Evolutionary conservation across 2,797 vertebrate genomes (phyloP), one percentile per base, ranked within the genome.

Genomic region (Aratinga solstitialis): DNA sequence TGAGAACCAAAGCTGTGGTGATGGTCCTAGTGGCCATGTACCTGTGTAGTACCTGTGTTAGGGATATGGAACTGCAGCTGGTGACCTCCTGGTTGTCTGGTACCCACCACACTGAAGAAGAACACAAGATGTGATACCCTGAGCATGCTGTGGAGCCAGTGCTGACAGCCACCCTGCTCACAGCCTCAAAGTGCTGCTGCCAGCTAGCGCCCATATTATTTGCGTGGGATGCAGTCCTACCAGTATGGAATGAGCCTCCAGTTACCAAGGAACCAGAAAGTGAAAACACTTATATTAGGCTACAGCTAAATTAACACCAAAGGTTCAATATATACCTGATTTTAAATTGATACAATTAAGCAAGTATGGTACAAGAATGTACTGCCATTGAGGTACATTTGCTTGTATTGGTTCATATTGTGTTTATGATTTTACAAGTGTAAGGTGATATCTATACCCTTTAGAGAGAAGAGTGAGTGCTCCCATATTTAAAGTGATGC

Each of bases 121-220:
- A 36, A 15, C 26, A 9, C 26, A 45, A 12, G 32, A 48, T 51
- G 36, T 36, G 17, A 58, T 29, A 58, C 22, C 45, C 58, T 13
- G 21, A 34, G 40, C 27, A 18, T 0, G 5, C 12, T 4, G 24
- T 5, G 2, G 47, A 69, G 91, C 38, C 0, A 0, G 7, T 63
- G 50, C 50, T 38, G 63, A 7, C 24, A 68, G 27, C 24, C 2
- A 0, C 34, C 14, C 58, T 51, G 51, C 32, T 56, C 14, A 36
- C 47, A 65, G 68, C 30, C 30, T 36, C 75, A 69, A 19, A 47
- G 23, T 6, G 5, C 32, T 68, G 45, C 69, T 48, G 8, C 69
- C 45, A 38, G 45, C 13, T 43, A 7, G 13, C 23, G 24, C 24
- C 27, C 3, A 0, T 48, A 24, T 18, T 18, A 11, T 72, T 27